Conservation (phyloP, 2,113 vertebrate genomes). For the Deroptyus accipitrinus region DNA sequence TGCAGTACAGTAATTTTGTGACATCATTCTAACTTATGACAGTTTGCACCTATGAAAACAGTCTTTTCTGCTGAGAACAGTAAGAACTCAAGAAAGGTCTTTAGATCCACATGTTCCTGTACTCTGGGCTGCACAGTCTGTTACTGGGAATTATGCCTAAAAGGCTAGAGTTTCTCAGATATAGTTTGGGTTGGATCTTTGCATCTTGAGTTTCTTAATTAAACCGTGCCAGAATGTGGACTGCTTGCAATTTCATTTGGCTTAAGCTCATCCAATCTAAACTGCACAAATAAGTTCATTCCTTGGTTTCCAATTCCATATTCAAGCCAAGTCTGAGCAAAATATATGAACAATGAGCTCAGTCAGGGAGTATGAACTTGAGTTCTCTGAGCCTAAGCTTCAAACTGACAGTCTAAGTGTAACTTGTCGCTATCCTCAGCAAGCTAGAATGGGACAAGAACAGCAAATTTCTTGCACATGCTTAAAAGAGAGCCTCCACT, state of each 20-base stretch:
- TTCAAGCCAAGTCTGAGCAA: constrained; percentile 50
- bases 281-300: background rate
- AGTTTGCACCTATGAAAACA: background rate
- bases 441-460: background rate
- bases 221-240: constrained; percentile 16
- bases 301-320: constrained; percentile 5
- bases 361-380: background rate
- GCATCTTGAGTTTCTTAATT: constrained; percentile 32
- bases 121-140: constrained; percentile 36
- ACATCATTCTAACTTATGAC: constrained; percentile 35
- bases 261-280: constrained; percentile 35
- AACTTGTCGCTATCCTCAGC: background rate
- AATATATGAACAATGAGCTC: background rate
- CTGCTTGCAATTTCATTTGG: constrained; percentile 60
- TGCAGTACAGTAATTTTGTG: background rate
- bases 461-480: background rate
- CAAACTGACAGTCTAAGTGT: background rate
- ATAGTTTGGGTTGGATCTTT: background rate
- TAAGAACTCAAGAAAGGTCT: background rate
- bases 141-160: constrained; percentile 60
- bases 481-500: background rate
- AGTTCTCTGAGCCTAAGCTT: background rate
- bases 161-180: constrained; percentile 22
- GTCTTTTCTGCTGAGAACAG: background rate
- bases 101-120: constrained; percentile 13